A percentile compares a stretch with the other conserved stretches of the same genome.
phyloP scores from a whole-genome alignment of 2,888 invertebrate species.

The Minunthozetes semirufus region DNA sequence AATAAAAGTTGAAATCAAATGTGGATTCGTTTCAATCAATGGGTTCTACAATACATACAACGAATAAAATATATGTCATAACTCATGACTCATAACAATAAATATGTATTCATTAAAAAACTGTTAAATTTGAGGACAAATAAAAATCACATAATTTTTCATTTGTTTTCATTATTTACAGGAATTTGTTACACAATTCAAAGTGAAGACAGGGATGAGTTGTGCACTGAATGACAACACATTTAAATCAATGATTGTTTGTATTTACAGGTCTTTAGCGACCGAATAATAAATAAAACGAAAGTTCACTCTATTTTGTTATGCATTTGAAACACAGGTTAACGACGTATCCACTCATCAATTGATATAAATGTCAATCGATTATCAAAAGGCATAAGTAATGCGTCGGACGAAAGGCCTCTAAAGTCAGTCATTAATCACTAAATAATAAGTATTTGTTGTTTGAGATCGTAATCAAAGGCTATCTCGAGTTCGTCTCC shows the following conservation, averaged over 20 bases:
- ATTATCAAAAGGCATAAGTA: constrained; percentile 1
- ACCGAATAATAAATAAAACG: not conserved
- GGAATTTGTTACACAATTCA: not conserved
- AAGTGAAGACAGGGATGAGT: not conserved
- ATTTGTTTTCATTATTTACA: not conserved
- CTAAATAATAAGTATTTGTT: not conserved
- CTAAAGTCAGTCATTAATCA: not conserved
- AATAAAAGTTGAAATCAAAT: too few relatives aligned
- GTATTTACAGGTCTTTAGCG: not conserved
- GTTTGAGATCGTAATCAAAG: not conserved
- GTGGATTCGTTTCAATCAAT: not conserved
- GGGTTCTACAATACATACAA: constrained; percentile 3
- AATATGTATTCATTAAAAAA: not conserved
- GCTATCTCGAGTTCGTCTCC: not conserved
- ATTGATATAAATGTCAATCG: not conserved
- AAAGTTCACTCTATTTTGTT: not conserved
- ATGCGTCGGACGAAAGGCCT: not conserved
- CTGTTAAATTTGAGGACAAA: not conserved
- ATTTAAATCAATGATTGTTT: not conserved
- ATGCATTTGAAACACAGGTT: not conserved
- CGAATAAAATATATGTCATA: constrained; percentile 1
- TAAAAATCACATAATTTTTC: constrained; percentile 5
- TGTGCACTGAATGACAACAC: not conserved
- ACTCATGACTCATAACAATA: too few relatives aligned
- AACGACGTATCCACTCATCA: not conserved